Evolutionary conservation across 2,113 vertebrate genomes (phyloP).

Genomic region (Isurus oxyrinchus): DNA sequence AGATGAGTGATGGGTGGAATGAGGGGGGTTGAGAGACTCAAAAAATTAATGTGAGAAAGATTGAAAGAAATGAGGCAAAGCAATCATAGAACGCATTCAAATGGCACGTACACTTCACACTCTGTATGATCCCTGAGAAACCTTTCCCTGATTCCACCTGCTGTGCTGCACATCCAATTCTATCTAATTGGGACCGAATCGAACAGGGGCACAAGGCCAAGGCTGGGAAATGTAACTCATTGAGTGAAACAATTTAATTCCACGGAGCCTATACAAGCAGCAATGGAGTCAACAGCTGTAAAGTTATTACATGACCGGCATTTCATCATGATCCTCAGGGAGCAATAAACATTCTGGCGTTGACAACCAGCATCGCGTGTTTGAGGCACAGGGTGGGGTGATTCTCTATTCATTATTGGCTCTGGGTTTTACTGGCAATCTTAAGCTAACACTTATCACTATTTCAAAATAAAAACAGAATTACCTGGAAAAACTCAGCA

Average conservation of each 20-base stretch:
- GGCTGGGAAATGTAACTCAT: neutral
- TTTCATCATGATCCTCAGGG: neutral
- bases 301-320: neutral
- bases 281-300: neutral
- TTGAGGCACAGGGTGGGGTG: neutral
- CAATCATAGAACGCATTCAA: neutral
- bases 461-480: no score
- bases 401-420: neutral
- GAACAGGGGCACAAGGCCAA: neutral
- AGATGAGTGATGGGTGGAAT: neutral
- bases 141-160: slow-evolving; percentile 3
- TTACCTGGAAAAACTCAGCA: no score
- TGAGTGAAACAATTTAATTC: slow-evolving; percentile 8
- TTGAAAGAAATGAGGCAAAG: neutral
- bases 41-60: neutral
- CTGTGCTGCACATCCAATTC: neutral
- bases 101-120: neutral
- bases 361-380: neutral
- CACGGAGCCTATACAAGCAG: neutral
- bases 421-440: neutral
- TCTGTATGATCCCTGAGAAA: neutral
- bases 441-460: neutral
- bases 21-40: neutral
- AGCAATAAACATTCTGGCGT: neutral
- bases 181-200: neutral